Conservation (phyloP, 2,113 vertebrate genomes). For the Eulemur macaco region DNA sequence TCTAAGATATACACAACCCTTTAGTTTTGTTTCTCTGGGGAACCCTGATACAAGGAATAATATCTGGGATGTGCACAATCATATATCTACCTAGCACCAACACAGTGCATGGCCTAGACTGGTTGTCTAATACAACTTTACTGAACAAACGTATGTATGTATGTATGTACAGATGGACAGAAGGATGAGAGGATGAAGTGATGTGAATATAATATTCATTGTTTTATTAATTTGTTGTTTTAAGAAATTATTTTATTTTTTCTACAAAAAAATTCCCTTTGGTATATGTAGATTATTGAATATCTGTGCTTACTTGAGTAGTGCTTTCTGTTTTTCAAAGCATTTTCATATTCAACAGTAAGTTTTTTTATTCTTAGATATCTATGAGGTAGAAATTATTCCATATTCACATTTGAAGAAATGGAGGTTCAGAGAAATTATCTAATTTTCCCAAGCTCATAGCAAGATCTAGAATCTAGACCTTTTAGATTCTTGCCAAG, state of each 20-base stretch:
- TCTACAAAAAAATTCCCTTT: not conserved
- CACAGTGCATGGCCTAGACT: not conserved
- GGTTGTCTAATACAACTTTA: not conserved
- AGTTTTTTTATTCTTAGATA: not conserved
- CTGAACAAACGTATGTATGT: not conserved
- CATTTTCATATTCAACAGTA: not conserved
- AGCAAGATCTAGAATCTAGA: not conserved
- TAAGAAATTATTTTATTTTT: not conserved
- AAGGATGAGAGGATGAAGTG: not conserved
- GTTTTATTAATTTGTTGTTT: not conserved
- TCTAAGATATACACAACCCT: not conserved
- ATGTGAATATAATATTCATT: not conserved
- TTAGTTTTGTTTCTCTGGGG: not conserved
- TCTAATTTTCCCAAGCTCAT: not conserved
- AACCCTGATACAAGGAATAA: not conserved
- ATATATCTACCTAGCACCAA: not conserved
- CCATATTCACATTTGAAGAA: not conserved
- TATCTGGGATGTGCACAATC: not conserved
- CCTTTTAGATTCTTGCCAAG: not conserved
- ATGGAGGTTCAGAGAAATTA: not conserved
- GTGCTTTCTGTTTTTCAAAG: not conserved
- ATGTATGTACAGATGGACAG: not conserved
- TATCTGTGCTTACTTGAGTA: not conserved
- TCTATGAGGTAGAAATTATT: not conserved
- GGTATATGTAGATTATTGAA: not conserved